phyloP scores from a whole-genome alignment of 2,888 invertebrate genomes.

The Geotrupes spiniger region DNA sequence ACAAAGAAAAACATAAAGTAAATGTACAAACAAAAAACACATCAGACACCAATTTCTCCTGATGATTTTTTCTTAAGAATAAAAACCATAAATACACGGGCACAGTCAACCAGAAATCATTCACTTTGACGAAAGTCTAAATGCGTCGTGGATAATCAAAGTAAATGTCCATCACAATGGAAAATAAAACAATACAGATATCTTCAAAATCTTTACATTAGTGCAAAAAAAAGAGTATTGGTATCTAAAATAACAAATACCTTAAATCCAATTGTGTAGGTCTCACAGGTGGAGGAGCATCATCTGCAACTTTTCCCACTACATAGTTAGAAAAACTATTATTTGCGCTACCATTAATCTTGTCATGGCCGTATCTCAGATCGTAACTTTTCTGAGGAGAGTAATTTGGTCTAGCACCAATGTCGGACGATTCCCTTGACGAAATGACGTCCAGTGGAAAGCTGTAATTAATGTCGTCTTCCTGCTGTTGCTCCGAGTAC shows the following conservation, averaged over 20 bases:
- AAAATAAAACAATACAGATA: no score
- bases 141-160: no score
- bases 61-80: no score
- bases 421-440: constrained; percentile 27
- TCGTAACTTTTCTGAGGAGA: constrained; percentile 29
- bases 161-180: no score
- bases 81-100: no score
- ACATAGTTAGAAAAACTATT: background rate
- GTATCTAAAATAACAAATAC: constrained; percentile 25
- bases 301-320: constrained; percentile 31
- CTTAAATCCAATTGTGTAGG: constrained; percentile 48
- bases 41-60: no score
- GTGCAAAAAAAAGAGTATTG: constrained; percentile 5
- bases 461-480: constrained; percentile 48
- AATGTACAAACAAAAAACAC: no score
- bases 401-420: constrained; percentile 29
- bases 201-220: no score
- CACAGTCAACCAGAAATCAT: no score
- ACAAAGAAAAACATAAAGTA: no score
- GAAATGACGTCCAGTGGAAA: constrained; percentile 47
- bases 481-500: constrained; percentile 17
- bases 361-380: constrained; percentile 21
- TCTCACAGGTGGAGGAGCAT: constrained; percentile 33
- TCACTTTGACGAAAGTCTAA: no score
- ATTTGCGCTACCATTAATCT: constrained; percentile 15